Evolutionary conservation across 2,797 vertebrate species (phyloP), one percentile per base, ranked within the genome.

Genomic region (Acanthopagrus latus): DNA sequence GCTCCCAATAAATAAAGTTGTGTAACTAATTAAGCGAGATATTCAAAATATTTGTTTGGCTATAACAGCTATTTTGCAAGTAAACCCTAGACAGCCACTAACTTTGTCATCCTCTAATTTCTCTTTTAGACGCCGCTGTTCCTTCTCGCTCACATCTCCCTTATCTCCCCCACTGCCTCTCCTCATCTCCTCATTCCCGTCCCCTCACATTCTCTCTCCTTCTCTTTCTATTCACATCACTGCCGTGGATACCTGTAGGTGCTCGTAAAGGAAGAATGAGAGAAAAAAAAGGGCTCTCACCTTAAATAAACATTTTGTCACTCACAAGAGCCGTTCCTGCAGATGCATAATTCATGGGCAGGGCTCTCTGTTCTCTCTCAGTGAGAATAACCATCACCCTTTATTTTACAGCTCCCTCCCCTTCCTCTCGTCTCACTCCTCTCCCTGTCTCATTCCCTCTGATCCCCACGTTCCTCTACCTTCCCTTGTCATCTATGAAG

Each of bases 241-340:
- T 59, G 50, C 50, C 48, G 41, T 44, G 47, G 47, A 43, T 43
- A 62, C 38, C 33, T 64, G 33, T 25, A 52, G 63, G 63, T 52
- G 10, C 23, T 38, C 23, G 20, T 71, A 46, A 43, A 55, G 48
- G 18, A 20, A 43, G 7, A 43, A 48, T 3, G 10, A 23, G 10
- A 10, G 29, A 17, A 46, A 38, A 38, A 55, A 64, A 47, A 27
- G 63, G 17, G 47, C 44, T 62, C 74, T 86, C 81, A 78, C 52
- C 59, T 78, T 75, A 72, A 52, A 83, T 75, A 86, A 83, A 75
- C 70, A 81, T 74, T 62, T 71, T 77, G 73, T 78, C 11, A 1
- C 71, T 77, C 51, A 55, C 56, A 51, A 71, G 81, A 55, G 46
- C 43, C 57, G 25, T 50, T 83, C 51, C 51, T 18, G 54, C 48